Conservation (phyloP, 1,140 invertebrate genomes). For the Ceratina australensis region DNA sequence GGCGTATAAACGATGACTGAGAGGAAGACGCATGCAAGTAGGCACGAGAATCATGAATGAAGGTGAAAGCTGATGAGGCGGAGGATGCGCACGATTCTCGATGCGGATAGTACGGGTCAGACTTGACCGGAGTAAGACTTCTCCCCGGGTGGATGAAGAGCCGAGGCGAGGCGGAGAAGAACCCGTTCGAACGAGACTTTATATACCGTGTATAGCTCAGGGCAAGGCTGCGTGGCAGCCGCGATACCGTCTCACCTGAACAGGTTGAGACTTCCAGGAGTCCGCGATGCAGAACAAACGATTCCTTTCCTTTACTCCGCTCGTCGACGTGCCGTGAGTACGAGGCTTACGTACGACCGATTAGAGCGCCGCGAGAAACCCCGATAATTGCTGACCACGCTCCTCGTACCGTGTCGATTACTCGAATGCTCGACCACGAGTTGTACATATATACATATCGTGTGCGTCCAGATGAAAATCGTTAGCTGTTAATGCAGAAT, state of each 20-base stretch:
- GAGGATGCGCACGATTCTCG: slow-evolving; percentile 49
- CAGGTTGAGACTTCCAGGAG: slow-evolving; percentile 63
- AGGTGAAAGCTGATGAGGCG: slow-evolving; percentile 50
- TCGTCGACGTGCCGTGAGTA: slow-evolving; percentile 37
- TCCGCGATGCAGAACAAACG: slow-evolving; percentile 66
- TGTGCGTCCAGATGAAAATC: slow-evolving; percentile 27
- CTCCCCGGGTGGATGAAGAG: slow-evolving; percentile 54
- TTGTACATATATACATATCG: no score
- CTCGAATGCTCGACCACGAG: slow-evolving; percentile 8
- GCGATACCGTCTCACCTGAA: slow-evolving; percentile 69
- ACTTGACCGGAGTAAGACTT: slow-evolving; percentile 56
- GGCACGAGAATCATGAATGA: slow-evolving; percentile 47
- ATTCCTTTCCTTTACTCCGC: slow-evolving; percentile 46
- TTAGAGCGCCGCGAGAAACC: slow-evolving; percentile 51
- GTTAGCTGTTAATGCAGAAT: slow-evolving; percentile 12
- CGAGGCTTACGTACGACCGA: slow-evolving; percentile 45
- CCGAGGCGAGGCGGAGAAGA: slow-evolving; percentile 57
- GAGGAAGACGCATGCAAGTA: slow-evolving; percentile 3
- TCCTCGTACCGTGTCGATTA: slow-evolving; percentile 33
- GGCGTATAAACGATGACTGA: slow-evolving; percentile 27
- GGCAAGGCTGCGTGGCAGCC: slow-evolving; percentile 59
- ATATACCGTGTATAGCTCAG: slow-evolving; percentile 66
- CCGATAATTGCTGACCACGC: slow-evolving; percentile 51
- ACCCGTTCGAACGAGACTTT: slow-evolving; percentile 66
- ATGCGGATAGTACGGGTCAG: slow-evolving; percentile 58